Evolutionary conservation across 2,888 invertebrate genomes (phyloP), one percentile per base, ranked within the genome.

Genomic region (Anodontia alba): DNA sequence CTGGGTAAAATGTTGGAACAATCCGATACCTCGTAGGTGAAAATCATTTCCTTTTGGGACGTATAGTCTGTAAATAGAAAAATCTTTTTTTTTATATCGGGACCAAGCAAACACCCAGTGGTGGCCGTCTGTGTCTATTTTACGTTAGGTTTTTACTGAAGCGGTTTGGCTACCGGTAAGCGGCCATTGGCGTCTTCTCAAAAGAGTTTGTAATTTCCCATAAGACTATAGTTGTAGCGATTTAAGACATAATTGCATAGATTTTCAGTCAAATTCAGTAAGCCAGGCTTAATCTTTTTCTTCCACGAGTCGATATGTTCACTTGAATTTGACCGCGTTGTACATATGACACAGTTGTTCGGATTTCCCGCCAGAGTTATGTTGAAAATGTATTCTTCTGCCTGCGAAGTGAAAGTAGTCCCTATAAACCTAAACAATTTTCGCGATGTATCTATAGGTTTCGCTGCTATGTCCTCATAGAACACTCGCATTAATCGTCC

Each of bases 231-330:
- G 15, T 76, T 51, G 42, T 76, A 84, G 15, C 75, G 66, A 20
- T 68, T 67, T 20, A 84, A 38, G 7, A 81, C 42, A 66, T 80
- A 80, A 62, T 80, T 77, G 49, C 84, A 84, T 23, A 79, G 49
- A 17, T 75, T 67, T 29, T 81, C 72, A 23, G 81, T 73, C 5
- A 75, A 46, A 2, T 81, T 69, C 5, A 79, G 76, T 51, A 80
- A 77, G 7, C 36, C 46, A 10, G 7, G 57, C 8, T 31, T 29
- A 78, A 78, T 78, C 49, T 38, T 71, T 1, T 46, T 67, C 38
- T 77, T 84, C 87, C 87, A 87, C 0, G 79, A 43, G 31, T 83
- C 69, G 0, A 80, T 68, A 69, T 84, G 84, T 29, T 77, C 79
- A n/a, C 83, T 78, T 0, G 87, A 87, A 49, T 87, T 87, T 1